Base-by-base conservation (phyloP, 2,797 vertebrate genomes). In the Trachops cirrhosus region DNA sequence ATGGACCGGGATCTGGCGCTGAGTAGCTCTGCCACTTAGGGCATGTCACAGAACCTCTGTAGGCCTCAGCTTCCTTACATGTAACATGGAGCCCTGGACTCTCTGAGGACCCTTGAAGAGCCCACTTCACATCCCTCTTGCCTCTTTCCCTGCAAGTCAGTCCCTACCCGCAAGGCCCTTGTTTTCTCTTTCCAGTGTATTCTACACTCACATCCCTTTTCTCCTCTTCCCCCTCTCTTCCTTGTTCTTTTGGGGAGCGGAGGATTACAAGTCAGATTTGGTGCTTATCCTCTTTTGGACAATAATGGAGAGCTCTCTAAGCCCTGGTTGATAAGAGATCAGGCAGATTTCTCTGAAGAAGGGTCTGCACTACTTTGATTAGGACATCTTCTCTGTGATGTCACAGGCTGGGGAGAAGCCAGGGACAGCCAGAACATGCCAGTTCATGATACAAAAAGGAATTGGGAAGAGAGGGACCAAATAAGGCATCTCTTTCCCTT, bases 301-400 rank as follows among this genome's bases (percentile, higher is more conserved):
- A 97, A 39, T 78, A 88, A 95, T 19, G 64, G 84, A 85, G 41
- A 96, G 78, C 97, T 96, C 95, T 95, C 71, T 96, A 96, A 97
- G 95, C 84, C 86, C 90, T 75, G 24, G 41, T 71, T 95, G 0
- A 0, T 62, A 75, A 95, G 85, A 88, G 46, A 77, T 94, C 8
- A 29, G 64, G 57, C 59, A 54, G 88, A 32, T 62, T 91, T 71
- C 89, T 68, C 34, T 91, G 95, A 89, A 93, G 46, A 97, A 95
- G 59, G 70, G 91, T 97, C 97, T 96, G 57, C 29, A 86, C 86
- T 93, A 48, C 74, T 96, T 96, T 86, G 59, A 85, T 92, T 67
- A 90, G 70, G 71, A 92, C 92, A 52, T 87, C 92, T 73, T 1
- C 0, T 19, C 9, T 0, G 26, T 75, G 91, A 68, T 48, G 74